A percentile compares a stretch with the other conserved stretches of the same genome.
Conservation (phyloP, 2,888 invertebrate species). For the Noctua pronuba region DNA sequence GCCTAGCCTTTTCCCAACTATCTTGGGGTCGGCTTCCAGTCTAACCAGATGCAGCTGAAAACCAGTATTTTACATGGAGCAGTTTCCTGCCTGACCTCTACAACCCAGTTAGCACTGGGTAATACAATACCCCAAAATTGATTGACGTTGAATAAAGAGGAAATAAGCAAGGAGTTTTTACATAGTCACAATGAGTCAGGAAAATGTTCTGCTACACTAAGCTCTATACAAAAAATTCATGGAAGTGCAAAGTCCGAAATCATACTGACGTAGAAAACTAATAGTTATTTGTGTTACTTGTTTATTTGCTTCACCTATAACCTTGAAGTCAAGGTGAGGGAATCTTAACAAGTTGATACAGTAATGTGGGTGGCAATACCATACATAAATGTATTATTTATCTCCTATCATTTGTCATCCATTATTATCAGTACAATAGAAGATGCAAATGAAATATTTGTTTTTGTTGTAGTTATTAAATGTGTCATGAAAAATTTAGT, state of each 20-base stretch:
- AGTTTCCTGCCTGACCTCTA: too few relatives aligned
- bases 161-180: neutral
- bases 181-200: neutral
- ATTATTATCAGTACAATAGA: conserved; percentile 9
- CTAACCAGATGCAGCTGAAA: too few relatives aligned
- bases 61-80: too few relatives aligned
- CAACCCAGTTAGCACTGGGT: too few relatives aligned
- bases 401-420: conserved; percentile 1
- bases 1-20: too few relatives aligned
- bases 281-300: conserved; percentile 2
- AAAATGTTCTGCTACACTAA: neutral
- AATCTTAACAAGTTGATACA: conserved; percentile 21
- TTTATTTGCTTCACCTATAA: conserved; percentile 21
- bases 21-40: too few relatives aligned
- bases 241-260: neutral
- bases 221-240: neutral
- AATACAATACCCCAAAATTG: too few relatives aligned
- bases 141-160: too few relatives aligned
- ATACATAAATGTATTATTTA: neutral
- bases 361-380: conserved; percentile 7
- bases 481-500: neutral
- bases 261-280: conserved; percentile 48
- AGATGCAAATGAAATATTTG: neutral
- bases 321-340: conserved; percentile 54
- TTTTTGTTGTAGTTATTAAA: neutral